phyloP scores from a whole-genome alignment of 2,113 vertebrate species.

The Malurus alboscapulatus region DNA sequence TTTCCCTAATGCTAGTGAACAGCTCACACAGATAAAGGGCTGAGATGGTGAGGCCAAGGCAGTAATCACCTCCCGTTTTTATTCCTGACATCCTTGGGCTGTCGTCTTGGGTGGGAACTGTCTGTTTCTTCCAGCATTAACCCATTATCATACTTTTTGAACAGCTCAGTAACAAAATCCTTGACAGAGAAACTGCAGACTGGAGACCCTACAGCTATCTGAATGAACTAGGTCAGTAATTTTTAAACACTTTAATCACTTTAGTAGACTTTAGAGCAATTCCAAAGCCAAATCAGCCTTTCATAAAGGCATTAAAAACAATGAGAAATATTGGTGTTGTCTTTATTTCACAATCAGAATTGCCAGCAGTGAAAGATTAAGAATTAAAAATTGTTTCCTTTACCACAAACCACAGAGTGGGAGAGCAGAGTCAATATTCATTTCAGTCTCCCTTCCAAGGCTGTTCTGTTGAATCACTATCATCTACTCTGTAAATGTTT shows the following conservation, averaged over 20 bases:
- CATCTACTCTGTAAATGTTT: background rate
- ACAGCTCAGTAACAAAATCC: conserved; percentile 88
- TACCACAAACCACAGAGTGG: background rate
- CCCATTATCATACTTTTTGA: conserved; percentile 73
- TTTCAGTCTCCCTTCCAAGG: background rate
- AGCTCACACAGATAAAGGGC: background rate
- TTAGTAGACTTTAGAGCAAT: conserved; percentile 4
- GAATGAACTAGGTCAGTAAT: conserved; percentile 91
- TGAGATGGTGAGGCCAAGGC: background rate
- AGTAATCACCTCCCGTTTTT: background rate
- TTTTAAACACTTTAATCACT: conserved; percentile 51
- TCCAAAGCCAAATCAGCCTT: background rate
- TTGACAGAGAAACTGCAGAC: conserved; percentile 82
- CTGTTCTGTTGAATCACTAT: background rate
- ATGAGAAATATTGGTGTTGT: background rate
- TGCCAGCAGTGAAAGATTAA: background rate
- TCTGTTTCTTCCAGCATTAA: conserved; percentile 58
- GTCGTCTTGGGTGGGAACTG: conserved; percentile 39
- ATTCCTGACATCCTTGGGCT: background rate
- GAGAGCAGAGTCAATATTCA: background rate
- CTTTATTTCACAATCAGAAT: conserved; percentile 1
- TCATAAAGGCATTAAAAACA: background rate
- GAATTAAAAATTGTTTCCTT: background rate
- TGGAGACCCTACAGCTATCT: conserved; percentile 95
- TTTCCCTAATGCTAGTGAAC: conserved; percentile 35